Conservation (phyloP, 2,888 invertebrate species). For the Cheiracanthium punctorium region DNA sequence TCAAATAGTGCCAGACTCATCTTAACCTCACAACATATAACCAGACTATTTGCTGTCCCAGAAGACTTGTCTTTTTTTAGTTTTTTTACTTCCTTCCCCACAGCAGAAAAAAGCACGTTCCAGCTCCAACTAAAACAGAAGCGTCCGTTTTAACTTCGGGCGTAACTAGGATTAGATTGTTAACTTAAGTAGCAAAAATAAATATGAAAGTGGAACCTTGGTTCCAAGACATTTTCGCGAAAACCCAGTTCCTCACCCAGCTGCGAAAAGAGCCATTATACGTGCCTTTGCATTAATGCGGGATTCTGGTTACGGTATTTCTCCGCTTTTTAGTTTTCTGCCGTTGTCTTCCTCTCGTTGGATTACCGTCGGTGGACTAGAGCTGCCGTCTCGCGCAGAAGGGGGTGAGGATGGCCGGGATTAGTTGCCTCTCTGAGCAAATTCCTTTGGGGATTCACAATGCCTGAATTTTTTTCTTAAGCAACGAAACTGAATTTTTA, state of each 20-base stretch:
- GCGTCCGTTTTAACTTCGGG: slow-evolving; percentile 47
- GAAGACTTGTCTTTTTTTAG: not conserved
- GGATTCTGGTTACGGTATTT: slow-evolving; percentile 8
- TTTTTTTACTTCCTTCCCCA: too few relatives aligned
- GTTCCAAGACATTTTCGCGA: slow-evolving; percentile 8
- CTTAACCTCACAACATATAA: slow-evolving; percentile 21
- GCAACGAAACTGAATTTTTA: not conserved
- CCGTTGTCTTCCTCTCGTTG: not conserved
- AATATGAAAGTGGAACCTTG: slow-evolving; percentile 17
- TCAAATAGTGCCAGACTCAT: slow-evolving; percentile 20
- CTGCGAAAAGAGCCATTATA: slow-evolving; percentile 37
- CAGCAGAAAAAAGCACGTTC: slow-evolving; percentile 49
- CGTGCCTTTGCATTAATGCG: slow-evolving; percentile 62
- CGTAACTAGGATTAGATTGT: slow-evolving; percentile 66
- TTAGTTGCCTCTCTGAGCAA: not conserved
- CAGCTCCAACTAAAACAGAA: slow-evolving; percentile 39
- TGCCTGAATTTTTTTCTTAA: not conserved
- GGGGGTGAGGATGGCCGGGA: not conserved
- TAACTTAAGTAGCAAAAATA: slow-evolving; percentile 65
- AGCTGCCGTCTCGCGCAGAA: not conserved
- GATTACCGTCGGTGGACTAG: not conserved
- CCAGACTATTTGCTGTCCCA: slow-evolving; percentile 34
- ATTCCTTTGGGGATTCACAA: not conserved
- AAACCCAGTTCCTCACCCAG: slow-evolving; percentile 1
- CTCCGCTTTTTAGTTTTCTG: slow-evolving; percentile 11